A percentile compares a stretch with the other conserved stretches of the same genome.
Conservation (phyloP, 2,888 invertebrate genomes). For the Keiferia lycopersicella region DNA sequence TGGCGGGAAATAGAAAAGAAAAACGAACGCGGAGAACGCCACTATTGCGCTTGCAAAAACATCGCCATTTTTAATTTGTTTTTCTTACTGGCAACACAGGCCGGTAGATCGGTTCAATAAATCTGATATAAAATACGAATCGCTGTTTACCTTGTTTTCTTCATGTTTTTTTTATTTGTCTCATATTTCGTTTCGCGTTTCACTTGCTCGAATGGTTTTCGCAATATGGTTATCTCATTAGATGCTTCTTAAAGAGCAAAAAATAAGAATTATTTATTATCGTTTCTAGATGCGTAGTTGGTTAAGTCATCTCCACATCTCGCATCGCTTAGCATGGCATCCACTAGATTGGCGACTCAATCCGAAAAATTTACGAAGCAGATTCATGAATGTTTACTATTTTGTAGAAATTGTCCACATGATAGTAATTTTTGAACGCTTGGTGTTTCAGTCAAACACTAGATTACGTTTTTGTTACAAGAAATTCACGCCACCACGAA, state of each 20-base stretch:
- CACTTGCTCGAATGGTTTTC: background rate
- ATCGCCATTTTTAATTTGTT: conserved; percentile 9
- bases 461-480: no score
- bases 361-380: no score
- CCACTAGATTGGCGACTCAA: no score
- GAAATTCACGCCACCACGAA: no score
- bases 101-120: conserved; percentile 42
- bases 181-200: conserved; percentile 17
- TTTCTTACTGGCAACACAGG: conserved; percentile 19
- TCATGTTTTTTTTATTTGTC: conserved; percentile 16
- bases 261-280: no score
- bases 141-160: conserved; percentile 51
- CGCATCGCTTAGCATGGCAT: no score
- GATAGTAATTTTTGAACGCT: no score
- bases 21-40: background rate
- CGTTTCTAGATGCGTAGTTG: no score
- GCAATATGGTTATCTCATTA: background rate
- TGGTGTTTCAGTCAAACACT: no score
- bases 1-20: conserved; percentile 14
- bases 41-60: conserved; percentile 13
- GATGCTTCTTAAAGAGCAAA: background rate
- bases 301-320: no score
- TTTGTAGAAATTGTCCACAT: no score
- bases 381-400: no score
- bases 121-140: conserved; percentile 57